These are phyloP conservation scores for Drosophila fuyamai DNA, from an alignment of 1,140 invertebrate species.

Conservation along the genomic window DNA sequence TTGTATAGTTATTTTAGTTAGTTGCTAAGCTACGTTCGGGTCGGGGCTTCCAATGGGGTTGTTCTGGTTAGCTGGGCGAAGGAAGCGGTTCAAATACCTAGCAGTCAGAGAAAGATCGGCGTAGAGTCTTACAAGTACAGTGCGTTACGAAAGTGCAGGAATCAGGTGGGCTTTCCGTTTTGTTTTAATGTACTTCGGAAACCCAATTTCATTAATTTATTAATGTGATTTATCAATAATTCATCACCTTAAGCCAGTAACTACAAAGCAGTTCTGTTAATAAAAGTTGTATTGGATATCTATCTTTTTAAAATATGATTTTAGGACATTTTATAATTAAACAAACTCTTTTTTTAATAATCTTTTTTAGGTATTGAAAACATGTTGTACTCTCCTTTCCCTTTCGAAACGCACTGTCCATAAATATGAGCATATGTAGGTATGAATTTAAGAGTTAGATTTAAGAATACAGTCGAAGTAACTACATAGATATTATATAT, in stretches of 20 bases:
- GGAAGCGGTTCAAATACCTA: conserved; percentile 17
- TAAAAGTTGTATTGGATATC: too few relatives aligned
- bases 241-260: too few relatives aligned
- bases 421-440: background rate
- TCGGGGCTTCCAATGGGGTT: background rate
- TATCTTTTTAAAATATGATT: too few relatives aligned
- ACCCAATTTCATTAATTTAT: background rate
- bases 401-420: conserved; percentile 11
- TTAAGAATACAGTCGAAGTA: conserved; percentile 8
- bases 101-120: conserved; percentile 16
- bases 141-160: conserved; percentile 7
- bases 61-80: background rate
- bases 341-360: background rate
- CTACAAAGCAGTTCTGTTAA: too few relatives aligned
- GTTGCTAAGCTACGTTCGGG: conserved; percentile 27
- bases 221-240: background rate
- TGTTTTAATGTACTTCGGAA: too few relatives aligned
- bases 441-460: background rate
- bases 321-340: too few relatives aligned
- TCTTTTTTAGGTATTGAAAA: background rate
- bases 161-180: background rate
- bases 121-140: conserved; percentile 6
- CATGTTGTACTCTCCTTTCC: background rate
- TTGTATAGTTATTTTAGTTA: conserved; percentile 40
- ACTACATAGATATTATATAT: conserved; percentile 25